Evolutionary conservation across 2,113 vertebrate genomes (phyloP), one percentile per base, ranked within the genome.

Genomic region (Euleptes europaea): DNA sequence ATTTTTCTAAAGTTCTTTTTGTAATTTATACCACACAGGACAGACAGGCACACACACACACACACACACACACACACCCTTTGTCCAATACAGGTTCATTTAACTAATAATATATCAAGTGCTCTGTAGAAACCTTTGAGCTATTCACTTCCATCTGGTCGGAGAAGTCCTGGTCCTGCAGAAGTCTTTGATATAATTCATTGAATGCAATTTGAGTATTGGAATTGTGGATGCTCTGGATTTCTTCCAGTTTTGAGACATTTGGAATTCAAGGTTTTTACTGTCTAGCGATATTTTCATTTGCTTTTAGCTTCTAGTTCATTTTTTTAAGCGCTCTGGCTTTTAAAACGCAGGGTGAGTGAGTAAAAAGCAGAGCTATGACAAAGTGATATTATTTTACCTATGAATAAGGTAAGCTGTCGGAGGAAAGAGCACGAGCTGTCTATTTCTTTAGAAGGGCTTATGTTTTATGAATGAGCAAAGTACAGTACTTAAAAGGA

Each of bases 401-500:
- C 90, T 90, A 63, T 49, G 82, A 13, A 44, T 74, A 80, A 57
- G 79, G 51, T 88, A 76, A 94, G 76, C 57, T 74, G 14, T 78
- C 74, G 80, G 80, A 81, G 88, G 49, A 82, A 54, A 13, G 80
- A 90, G 60, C 1, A 12, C 63, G 31, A 82, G 78, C 88, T 90
- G 90, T 92, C 89, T 88, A 81, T 82, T 82, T 72, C 40, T 90
- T 94, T 73, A 51, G 88, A 92, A 92, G 80, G 54, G 83, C 85
- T 92, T 86, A 91, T 92, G 74, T 90, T 92, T 94, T 90, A 93
- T 92, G 83, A 93, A 93, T 93, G 93, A 93, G 85, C 71, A 86
- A 88, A 85, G 81, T 85, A 86, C 82, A 78, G 84, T 69, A 74
- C 91, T 88, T 91, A 86, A 88, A 91, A 92, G 79, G 84, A 88